Conservation (phyloP, 2,113 vertebrate genomes). For the Tachysurus vachellii region DNA sequence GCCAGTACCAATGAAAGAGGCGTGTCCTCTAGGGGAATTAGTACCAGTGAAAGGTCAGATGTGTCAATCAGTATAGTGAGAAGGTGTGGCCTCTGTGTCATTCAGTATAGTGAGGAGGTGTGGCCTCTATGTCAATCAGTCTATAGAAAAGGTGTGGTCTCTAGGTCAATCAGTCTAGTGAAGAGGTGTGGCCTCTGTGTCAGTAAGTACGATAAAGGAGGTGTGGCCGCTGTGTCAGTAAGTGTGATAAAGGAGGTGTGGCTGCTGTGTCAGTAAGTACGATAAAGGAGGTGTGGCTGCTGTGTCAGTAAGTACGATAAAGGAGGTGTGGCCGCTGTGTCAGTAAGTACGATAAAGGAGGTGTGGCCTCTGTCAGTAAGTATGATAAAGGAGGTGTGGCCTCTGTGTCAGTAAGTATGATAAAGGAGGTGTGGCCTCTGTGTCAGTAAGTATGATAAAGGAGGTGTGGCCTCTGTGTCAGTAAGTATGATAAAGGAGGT, state of each 20-base stretch:
- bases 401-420: neutral
- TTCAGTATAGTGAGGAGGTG: neutral
- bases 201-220: too few species aligned
- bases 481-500: neutral
- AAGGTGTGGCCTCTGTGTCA: neutral
- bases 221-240: neutral
- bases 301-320: neutral
- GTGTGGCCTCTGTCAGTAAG: neutral
- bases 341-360: neutral
- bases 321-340: neutral
- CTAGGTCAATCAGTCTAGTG: neutral
- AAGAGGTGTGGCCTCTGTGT: too few species aligned
- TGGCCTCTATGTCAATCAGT: neutral
- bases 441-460: neutral
- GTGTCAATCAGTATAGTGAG: neutral
- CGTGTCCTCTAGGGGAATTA: neutral
- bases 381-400: neutral
- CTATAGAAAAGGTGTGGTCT: neutral
- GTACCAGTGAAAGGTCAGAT: neutral
- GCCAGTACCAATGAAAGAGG: neutral
- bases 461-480: neutral
- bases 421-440: neutral
- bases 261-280: neutral
- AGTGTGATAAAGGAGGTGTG: neutral
- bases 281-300: neutral